Evolutionary conservation across 2,797 vertebrate genomes (phyloP).

Genomic region (Salarias fasciatus): DNA sequence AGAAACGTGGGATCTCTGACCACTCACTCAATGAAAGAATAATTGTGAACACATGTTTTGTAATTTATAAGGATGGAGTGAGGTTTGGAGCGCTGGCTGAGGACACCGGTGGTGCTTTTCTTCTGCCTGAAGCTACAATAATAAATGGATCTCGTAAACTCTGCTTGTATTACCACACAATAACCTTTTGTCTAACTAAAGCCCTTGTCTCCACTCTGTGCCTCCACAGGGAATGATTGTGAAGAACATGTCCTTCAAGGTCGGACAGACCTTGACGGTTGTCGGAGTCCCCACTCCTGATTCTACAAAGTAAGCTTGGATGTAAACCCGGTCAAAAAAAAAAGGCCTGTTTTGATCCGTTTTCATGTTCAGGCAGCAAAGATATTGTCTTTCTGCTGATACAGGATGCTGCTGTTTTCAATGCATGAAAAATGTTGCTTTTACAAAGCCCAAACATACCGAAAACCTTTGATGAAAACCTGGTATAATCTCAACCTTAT

Average conservation of each 20-base stretch:
- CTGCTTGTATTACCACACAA: slow-evolving; percentile 20
- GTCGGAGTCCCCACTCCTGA: slow-evolving; percentile 68
- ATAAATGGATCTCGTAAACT: slow-evolving; percentile 32
- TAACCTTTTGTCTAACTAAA: slow-evolving; percentile 15
- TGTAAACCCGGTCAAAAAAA: not conserved
- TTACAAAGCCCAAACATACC: too few relatives aligned
- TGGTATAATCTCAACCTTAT: too few relatives aligned
- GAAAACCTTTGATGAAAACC: too few relatives aligned
- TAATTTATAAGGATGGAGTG: slow-evolving; percentile 27
- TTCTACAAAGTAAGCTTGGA: slow-evolving; percentile 65
- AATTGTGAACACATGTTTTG: slow-evolving; percentile 73
- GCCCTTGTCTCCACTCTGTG: not conserved
- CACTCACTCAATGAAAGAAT: slow-evolving; percentile 24
- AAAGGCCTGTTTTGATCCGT: not conserved
- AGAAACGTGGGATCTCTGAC: slow-evolving; percentile 37
- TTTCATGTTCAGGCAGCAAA: not conserved
- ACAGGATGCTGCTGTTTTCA: too few relatives aligned
- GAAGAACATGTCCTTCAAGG: slow-evolving; percentile 84
- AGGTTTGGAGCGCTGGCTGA: slow-evolving; percentile 15
- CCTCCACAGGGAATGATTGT: slow-evolving; percentile 70
- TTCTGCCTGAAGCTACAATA: slow-evolving; percentile 18
- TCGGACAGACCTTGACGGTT: slow-evolving; percentile 79
- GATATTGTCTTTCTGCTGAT: too few relatives aligned
- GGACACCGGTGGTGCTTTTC: too few relatives aligned
- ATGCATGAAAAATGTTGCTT: too few relatives aligned